Base-by-base conservation (phyloP, 1,140 invertebrate species). In the Goniozus legneri region DNA sequence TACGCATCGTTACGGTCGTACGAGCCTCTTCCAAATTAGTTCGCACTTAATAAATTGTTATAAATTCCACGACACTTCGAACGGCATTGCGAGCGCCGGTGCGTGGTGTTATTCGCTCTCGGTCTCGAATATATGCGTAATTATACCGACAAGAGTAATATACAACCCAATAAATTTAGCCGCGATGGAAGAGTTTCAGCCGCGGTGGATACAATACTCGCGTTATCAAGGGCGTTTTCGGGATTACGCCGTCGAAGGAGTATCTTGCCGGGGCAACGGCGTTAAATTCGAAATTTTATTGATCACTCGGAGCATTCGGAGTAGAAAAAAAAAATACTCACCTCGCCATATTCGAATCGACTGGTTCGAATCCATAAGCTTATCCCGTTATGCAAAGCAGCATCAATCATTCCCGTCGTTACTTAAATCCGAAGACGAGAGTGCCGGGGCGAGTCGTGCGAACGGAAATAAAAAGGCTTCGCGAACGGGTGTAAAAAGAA, bases 91-190 rank as follows among this genome's bases (percentile, higher is more conserved):
- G 47, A 50, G 38, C 47, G 34, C 4, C 24, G 39, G 15, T 16
- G 43, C 16, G 12, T 40, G 33, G 38, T 42, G 45, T 48, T 54
- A 47, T 51, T 51, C 54, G 44, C 39, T 33, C 10, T 27, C 32
- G 30, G 15, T 19, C 34, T 21, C 6, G 32, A 49, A 50, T 21
- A 47, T 18, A 19, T n/a, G 34, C 31, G 34, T 44, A 47, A 49
- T 58, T 53, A 50, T 43, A 21, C 15, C 43, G 43, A 27, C 35
- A 54, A 54, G 18, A 34, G n/a, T 57, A 48, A 48, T 54, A 44
- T 44, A 16, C 24, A 4, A 10, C 14, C 21, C 32, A 48, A 24
- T 52, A 39, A 47, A 54, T 58, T 40, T 21, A 10, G 13, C 18
- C 3, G 24, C 16, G 8, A 30, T 30, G 22, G 44, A 32, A 36